Base-by-base conservation (phyloP, 2,113 vertebrate species). In the Lethenteron reissneri region DNA sequence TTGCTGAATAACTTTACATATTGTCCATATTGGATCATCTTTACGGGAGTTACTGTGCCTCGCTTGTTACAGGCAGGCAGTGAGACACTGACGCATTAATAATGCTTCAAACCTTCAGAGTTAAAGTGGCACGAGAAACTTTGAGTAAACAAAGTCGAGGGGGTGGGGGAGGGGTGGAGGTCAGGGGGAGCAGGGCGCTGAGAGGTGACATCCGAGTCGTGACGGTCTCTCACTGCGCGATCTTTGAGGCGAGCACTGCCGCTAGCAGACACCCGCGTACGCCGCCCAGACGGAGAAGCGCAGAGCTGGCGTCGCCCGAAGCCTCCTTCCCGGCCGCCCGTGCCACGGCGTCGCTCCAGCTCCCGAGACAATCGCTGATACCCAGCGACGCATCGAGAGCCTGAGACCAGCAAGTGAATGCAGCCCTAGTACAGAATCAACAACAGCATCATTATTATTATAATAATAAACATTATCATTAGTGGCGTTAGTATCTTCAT, bases 201-300 rank as follows among this genome's bases (percentile, higher is more conserved):
- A 25, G 25, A 25, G 25, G 25, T 4, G 25, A 25, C 25, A 41
- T 41, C 3, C 41, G 41, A 7, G 41, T 41, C 41, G 41, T 41
- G 41, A 1, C 41, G 41, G 6, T 41, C 41, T 41, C 91, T 79
- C 79, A 97, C 94, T 88, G 89, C 69, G 91, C 89, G 76, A 92
- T 90, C 77, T 96, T 97, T 70, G 89, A 87, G 14, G 86, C 79
- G 76, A 95, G 80, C 69, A 83, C 78, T 2, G 88, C 91, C 74
- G 87, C 91, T 76, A 86, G 88, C 21, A 95, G 80, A 79, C 91
- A 95, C 9, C 89, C 91, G 90, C 90, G 92, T 73, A 87, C 76
- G 71, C 92, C 94, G 75, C 82, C 82, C 74, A 79, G 82, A 74
- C 78, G 83, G 73, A 96, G 77, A 74, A 85, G 81, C 70, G 86